Evolutionary conservation across 1,140 invertebrate genomes (phyloP).

Genomic region (Eumeta japonica): DNA sequence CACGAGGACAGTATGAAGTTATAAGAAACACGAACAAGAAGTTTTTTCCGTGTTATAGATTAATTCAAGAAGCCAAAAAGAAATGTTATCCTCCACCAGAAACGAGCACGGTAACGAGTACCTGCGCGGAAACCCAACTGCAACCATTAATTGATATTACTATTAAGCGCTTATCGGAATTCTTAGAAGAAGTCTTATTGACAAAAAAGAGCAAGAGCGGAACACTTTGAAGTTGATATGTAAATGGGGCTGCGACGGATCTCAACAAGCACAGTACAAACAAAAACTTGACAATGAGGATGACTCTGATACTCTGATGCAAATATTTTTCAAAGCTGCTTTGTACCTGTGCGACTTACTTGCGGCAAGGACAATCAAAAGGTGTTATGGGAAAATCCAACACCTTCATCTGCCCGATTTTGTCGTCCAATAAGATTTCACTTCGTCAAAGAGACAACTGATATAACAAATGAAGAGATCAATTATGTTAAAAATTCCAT

Average conservation of each 20-base stretch:
- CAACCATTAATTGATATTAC: slow-evolving; percentile 28
- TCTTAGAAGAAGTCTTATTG: slow-evolving; percentile 23
- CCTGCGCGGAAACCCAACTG: slow-evolving; percentile 22
- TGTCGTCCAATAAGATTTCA: slow-evolving; percentile 18
- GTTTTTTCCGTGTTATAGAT: slow-evolving; percentile 22
- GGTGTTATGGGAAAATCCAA: slow-evolving; percentile 14
- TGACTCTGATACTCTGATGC: slow-evolving; percentile 15
- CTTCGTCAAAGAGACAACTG: slow-evolving; percentile 16
- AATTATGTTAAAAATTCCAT: slow-evolving; percentile 15
- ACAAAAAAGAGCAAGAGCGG: slow-evolving; percentile 13
- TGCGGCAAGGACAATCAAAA: slow-evolving; percentile 17
- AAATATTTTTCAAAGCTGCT: slow-evolving; percentile 17
- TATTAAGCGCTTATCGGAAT: slow-evolving; percentile 17
- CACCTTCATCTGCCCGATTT: slow-evolving; percentile 14
- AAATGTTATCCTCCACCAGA: slow-evolving; percentile 22
- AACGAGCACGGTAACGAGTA: slow-evolving; percentile 20
- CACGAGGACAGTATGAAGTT: slow-evolving; percentile 22
- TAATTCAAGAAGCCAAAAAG: slow-evolving; percentile 21
- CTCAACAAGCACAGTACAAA: slow-evolving; percentile 14
- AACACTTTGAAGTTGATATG: slow-evolving; percentile 14
- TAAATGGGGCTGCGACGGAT: slow-evolving; percentile 23
- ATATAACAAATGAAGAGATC: slow-evolving; percentile 20
- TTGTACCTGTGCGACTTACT: slow-evolving; percentile 12
- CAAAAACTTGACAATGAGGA: slow-evolving; percentile 19
- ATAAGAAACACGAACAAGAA: slow-evolving; percentile 15